Conservation (phyloP, 1,140 invertebrate species). For the Eueides isabella region DNA sequence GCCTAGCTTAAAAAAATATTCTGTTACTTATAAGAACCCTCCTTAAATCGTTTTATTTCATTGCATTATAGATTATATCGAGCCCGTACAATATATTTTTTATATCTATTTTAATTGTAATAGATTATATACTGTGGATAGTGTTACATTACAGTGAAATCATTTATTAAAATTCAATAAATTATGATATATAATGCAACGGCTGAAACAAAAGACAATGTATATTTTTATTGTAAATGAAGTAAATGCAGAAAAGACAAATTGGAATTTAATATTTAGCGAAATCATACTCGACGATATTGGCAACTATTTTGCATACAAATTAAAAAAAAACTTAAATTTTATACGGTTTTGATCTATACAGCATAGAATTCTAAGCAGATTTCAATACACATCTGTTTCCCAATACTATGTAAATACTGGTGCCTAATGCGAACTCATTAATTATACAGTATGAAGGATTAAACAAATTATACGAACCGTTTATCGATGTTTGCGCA, state of each 20-base stretch:
- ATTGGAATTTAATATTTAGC: not conserved
- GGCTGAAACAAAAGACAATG: too few species aligned
- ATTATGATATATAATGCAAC: too few species aligned
- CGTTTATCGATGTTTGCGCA: slow-evolving; percentile 13
- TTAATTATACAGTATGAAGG: slow-evolving; percentile 25
- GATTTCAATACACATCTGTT: slow-evolving; percentile 3
- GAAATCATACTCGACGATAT: not conserved
- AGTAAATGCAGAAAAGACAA: not conserved
- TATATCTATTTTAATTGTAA: too few species aligned
- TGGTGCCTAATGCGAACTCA: not conserved
- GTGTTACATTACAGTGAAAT: too few species aligned
- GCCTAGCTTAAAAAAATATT: too few species aligned
- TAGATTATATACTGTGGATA: too few species aligned
- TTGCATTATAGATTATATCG: too few species aligned
- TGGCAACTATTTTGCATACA: not conserved
- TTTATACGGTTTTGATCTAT: not conserved
- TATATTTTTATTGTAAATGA: too few species aligned
- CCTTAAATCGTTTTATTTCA: too few species aligned
- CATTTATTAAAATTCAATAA: too few species aligned
- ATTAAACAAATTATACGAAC: slow-evolving; percentile 14
- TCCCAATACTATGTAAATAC: slow-evolving; percentile 21
- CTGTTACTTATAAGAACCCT: too few species aligned
- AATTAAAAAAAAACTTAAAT: not conserved
- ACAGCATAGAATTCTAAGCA: not conserved
- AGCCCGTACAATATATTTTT: too few species aligned